Evolutionary conservation across 2,797 vertebrate species (phyloP).

Genomic region (Cephalopachus bancanus): DNA sequence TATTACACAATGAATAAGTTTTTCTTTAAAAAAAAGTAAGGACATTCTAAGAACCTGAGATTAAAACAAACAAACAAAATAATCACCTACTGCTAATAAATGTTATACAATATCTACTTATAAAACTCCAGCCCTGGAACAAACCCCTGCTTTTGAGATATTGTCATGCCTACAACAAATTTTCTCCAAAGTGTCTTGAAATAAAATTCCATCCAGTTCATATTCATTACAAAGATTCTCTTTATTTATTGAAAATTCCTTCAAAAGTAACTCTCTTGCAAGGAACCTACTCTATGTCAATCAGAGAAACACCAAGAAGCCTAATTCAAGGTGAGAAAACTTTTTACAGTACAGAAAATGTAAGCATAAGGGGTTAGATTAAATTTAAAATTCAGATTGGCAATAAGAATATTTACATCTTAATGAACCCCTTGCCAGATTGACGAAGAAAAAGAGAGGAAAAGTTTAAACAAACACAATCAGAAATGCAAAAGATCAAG

Average conservation of each 20-base stretch:
- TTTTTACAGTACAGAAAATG: constrained; percentile 29
- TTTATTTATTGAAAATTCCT: constrained; percentile 35
- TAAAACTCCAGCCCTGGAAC: not conserved
- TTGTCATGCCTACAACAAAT: not conserved
- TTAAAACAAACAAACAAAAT: constrained; percentile 38
- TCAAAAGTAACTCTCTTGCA: not conserved
- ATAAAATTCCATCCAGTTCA: not conserved
- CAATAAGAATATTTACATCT: constrained; percentile 38
- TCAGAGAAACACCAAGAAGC: not conserved
- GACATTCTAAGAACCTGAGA: constrained; percentile 9
- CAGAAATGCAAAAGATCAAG: too few species aligned
- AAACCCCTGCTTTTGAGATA: constrained; percentile 21
- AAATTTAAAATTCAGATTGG: constrained; percentile 61
- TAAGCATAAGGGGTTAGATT: not conserved
- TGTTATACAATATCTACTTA: not conserved
- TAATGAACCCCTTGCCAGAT: not conserved
- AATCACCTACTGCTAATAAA: not conserved
- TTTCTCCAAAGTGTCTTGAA: constrained; percentile 49
- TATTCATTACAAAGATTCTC: not conserved
- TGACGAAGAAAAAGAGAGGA: too few species aligned
- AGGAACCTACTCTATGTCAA: constrained; percentile 11
- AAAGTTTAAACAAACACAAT: too few species aligned
- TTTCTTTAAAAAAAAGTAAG: not conserved
- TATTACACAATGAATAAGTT: constrained; percentile 40
- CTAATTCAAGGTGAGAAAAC: not conserved